These are phyloP conservation scores for Sebastolobus altivelis DNA, from an alignment of 2,797 vertebrate species.

Conservation along the genomic window DNA sequence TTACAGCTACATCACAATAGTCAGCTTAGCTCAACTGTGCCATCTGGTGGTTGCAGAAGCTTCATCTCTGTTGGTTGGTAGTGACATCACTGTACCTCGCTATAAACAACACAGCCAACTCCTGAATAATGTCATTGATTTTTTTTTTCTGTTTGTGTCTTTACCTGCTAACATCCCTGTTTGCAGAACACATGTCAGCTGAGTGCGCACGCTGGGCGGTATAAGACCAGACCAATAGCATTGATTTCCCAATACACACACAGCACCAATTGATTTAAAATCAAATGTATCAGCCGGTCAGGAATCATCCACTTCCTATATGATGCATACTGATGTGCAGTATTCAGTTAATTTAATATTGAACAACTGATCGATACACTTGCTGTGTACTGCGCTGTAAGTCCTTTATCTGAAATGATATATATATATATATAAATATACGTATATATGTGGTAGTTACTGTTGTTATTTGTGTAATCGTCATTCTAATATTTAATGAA, in stretches of 20 bases:
- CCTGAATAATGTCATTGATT: background rate
- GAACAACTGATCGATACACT: conserved; percentile 24
- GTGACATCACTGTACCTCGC: background rate
- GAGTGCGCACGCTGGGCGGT: background rate
- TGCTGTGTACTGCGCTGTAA: background rate
- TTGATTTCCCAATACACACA: conserved; percentile 23
- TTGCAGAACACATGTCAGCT: background rate
- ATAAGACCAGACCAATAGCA: conserved; percentile 1
- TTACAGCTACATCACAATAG: conserved; percentile 1
- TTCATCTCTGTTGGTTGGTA: background rate
- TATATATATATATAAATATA: background rate
- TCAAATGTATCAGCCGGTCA: conserved; percentile 11
- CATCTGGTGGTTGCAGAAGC: conserved; percentile 69
- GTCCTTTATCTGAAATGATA: conserved; percentile 3
- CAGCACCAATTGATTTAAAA: conserved; percentile 17
- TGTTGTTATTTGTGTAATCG: background rate
- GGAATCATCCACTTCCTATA: background rate
- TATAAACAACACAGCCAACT: background rate
- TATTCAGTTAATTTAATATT: conserved; percentile 29
- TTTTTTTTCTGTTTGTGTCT: background rate
- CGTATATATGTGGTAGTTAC: background rate
- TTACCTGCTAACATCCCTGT: background rate
- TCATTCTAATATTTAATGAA: background rate
- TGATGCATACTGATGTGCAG: conserved; percentile 31
- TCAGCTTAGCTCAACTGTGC: conserved; percentile 53